Evolutionary conservation across 2,797 vertebrate genomes (phyloP), one percentile per base, ranked within the genome.

Genomic region (Rhinichthys osculus): DNA sequence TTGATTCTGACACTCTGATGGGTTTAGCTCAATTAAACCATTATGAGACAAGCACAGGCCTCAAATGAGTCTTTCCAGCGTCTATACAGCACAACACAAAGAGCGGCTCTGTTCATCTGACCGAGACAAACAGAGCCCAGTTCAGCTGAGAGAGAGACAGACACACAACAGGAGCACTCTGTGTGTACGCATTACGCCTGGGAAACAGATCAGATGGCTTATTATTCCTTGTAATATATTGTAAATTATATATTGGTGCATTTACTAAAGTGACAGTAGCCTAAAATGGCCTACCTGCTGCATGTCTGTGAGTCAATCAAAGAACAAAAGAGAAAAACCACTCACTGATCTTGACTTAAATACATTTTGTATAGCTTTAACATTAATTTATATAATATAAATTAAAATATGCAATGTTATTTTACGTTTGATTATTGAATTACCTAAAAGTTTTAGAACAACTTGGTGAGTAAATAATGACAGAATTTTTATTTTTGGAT

Each of bases 21-120:
- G 35, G 33, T 78, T 87, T n/a, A 79, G 67, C 70, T 74, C 59
- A 84, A 73, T 84, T 74, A 81, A 67, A 77, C 11, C 66, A 71
- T 78, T 73, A 87, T 54, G 33, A 80, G 59, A 67, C 35, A 1
- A 16, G 72, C 57, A 16, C 42, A 52, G 40, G 27, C 40, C 71
- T 74, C 13, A 44, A 33, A 83, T 38, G 23, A 57, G 62, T 14
- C 52, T 66, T 19, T 44, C 17, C 27, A 64, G 4, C 4, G 1
- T 21, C 64, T 40, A 30, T 35, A 78, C 73, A 70, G 44, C 50
- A 33, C 19, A 3, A 64, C 42, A 87, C 82, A 87, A 78, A 64
- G 76, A 40, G 27, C 9, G 3, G 5, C 64, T 52, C 69, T 84
- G 76, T 87, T 57, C 42, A 17, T 11, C 47, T 7, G 14, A n/a